phyloP scores from a whole-genome alignment of 1,140 invertebrate species.

The Lanistes nyassanus region DNA sequence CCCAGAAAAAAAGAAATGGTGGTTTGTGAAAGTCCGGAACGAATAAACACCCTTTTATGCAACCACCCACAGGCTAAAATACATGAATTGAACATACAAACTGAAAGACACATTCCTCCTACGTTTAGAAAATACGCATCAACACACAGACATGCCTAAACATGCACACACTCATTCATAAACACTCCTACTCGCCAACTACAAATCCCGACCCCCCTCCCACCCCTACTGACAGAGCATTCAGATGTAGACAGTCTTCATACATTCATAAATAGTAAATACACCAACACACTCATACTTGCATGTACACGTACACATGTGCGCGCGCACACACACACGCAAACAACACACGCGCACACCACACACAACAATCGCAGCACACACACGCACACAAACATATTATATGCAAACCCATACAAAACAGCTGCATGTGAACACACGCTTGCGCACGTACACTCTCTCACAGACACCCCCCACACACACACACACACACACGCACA shows the following conservation, averaged over 20 bases:
- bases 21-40: no score
- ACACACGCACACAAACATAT: neutral
- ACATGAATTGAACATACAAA: no score
- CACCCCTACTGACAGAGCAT: neutral
- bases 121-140: no score
- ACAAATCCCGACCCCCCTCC: neutral
- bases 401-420: neutral
- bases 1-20: no score
- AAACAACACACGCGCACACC: slow-evolving; percentile 14
- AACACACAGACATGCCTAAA: no score
- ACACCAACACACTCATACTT: neutral
- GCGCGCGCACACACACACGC: slow-evolving; percentile 6
- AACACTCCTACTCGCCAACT: neutral
- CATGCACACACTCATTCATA: neutral
- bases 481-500: slow-evolving; percentile 14
- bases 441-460: neutral
- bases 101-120: no score
- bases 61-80: no score
- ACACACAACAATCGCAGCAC: neutral
- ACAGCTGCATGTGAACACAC: neutral
- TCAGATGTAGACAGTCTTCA: neutral
- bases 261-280: neutral
- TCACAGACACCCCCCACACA: neutral
- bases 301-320: slow-evolving; percentile 1
- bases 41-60: no score